phyloP scores from a whole-genome alignment of 2,113 vertebrate species.

The Lathamus discolor region DNA sequence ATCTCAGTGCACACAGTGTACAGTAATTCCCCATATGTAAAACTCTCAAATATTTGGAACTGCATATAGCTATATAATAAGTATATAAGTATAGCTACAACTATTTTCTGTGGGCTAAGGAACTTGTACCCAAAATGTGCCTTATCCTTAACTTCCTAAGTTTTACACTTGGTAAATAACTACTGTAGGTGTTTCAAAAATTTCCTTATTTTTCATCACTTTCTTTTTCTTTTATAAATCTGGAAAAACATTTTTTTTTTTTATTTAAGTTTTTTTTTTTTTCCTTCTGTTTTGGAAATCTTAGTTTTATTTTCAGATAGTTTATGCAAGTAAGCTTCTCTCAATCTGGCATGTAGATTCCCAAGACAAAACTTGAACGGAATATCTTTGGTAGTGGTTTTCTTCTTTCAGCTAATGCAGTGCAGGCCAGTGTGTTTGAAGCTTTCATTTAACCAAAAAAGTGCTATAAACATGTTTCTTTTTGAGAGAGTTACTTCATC shows the following conservation, averaged over 20 bases:
- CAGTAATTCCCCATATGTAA: background rate
- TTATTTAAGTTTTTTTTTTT: too few relatives aligned
- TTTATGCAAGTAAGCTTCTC: background rate
- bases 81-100: background rate
- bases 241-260: background rate
- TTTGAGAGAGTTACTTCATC: background rate
- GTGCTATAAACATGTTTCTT: background rate
- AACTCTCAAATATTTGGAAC: background rate
- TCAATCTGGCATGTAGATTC: background rate
- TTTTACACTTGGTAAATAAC: background rate
- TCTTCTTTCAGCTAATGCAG: background rate
- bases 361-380: background rate
- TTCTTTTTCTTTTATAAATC: background rate
- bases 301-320: background rate
- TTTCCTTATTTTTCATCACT: background rate
- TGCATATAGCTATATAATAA: too few relatives aligned
- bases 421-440: background rate
- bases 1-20: background rate
- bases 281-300: background rate
- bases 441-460: background rate
- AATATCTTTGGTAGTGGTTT: background rate
- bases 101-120: background rate
- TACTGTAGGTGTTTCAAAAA: background rate
- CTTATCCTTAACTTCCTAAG: background rate
- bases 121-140: background rate